Evolutionary conservation across 2,113 vertebrate genomes (phyloP).

Genomic region (Mustelus asterias): DNA sequence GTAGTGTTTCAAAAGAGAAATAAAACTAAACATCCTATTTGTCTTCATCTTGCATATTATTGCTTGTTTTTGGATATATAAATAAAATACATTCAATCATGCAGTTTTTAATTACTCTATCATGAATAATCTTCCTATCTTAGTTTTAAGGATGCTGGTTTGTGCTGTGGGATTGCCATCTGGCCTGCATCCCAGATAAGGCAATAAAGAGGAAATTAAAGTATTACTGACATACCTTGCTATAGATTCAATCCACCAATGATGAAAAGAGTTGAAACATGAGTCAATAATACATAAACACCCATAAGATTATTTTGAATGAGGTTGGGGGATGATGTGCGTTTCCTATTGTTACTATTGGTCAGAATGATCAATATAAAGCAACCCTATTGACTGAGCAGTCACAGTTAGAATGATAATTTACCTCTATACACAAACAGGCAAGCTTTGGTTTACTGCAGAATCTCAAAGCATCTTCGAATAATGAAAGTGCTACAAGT

Average conservation of each 20-base stretch:
- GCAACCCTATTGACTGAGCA: not conserved
- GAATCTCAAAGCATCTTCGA: not conserved
- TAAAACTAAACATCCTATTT: not conserved
- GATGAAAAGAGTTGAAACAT: constrained; percentile 5
- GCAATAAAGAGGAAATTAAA: not conserved
- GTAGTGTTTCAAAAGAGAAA: not conserved
- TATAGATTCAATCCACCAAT: not conserved
- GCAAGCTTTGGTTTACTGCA: not conserved
- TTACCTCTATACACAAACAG: not conserved
- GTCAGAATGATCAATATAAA: not conserved
- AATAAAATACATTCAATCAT: not conserved
- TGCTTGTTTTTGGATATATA: not conserved
- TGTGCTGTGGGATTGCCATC: not conserved
- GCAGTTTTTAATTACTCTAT: not conserved
- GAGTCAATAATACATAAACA: not conserved
- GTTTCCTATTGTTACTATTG: not conserved
- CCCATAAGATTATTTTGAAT: constrained; percentile 5
- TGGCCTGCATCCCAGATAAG: not conserved
- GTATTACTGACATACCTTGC: not conserved
- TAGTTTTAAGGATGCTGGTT: not conserved
- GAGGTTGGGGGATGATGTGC: not conserved
- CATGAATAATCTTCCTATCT: not conserved
- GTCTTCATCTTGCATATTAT: not conserved
- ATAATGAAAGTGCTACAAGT: not conserved
- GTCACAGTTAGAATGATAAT: constrained; percentile 9